Base-by-base conservation (phyloP, 2,888 invertebrate species). In the Dynastes hyllus region DNA sequence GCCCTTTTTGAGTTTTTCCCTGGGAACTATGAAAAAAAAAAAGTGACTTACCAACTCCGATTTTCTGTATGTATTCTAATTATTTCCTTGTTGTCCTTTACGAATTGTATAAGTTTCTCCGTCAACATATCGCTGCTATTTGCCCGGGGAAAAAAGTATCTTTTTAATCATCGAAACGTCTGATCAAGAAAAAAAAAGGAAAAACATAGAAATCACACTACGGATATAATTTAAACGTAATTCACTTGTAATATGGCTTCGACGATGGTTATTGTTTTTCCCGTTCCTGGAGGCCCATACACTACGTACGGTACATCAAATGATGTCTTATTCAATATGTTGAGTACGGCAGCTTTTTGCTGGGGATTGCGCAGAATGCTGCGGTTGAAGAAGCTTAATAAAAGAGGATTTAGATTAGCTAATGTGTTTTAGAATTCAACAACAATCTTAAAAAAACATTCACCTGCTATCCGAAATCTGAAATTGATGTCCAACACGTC, bases 201-300 rank as follows among this genome's bases (percentile, higher is more conserved):
- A 58, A 61, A 22, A 61, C 6, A 9, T 6, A 11, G 5, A 27
- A 61, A n/a, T 1, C 13, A 13, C n/a, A 85, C 6, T 8, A 5
- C n/a, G 16, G 22, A 22, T 6, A 58, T 22, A 27, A 16, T 58
- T 80, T 79, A 37, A 37, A 5, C 4, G 1, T 37, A 37, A 37
- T 85, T 83, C 83, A 94, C 90, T 87, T 95, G 95, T 76, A 92
- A 88, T 67, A 95, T 92, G 2, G 93, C 90, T 88, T 95, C 95
- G 0, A 95, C 93, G 5, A 95, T 86, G 0, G 95, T 95, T 0
- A 93, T 90, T 0, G 95, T 95, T 88, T 94, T 94, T 0, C 94
- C 94, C 0, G 94, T 94, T 80, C 96, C 97, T 69, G 97, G 97
- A 55, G 97, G 97, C 1, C 97, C 97, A 88, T 94, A 96, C 63